Percentiles rank a stretch among this genome's conserved stretches.
Evolutionary conservation across 1,140 invertebrate species (phyloP).

Genomic region (Cydia amplana): DNA sequence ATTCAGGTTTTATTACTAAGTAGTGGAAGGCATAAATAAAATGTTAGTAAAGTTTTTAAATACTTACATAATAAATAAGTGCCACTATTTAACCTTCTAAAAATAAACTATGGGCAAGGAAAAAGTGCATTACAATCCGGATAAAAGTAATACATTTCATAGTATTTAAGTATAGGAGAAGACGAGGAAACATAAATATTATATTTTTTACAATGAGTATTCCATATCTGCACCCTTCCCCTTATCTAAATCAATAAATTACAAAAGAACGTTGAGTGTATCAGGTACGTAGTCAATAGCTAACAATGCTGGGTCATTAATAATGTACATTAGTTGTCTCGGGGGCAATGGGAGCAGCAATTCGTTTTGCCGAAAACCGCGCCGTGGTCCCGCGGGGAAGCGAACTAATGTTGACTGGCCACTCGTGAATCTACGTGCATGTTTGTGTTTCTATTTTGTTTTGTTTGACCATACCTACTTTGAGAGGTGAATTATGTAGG

Average conservation of each 20-base stretch:
- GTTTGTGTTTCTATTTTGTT: background rate
- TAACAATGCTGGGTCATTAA: conserved; percentile 4
- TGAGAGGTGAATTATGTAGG: too few species aligned
- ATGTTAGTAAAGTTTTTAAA: too few species aligned
- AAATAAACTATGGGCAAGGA: too few species aligned
- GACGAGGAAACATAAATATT: too few species aligned
- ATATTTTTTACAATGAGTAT: background rate
- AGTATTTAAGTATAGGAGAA: too few species aligned
- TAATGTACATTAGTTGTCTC: conserved; percentile 15
- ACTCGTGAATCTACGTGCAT: background rate
- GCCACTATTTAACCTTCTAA: too few species aligned
- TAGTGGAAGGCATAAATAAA: too few species aligned
- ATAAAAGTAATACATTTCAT: too few species aligned
- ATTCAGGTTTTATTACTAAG: background rate
- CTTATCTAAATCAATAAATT: background rate
- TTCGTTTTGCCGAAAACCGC: conserved; percentile 22
- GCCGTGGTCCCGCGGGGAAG: background rate
- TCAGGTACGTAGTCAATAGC: background rate
- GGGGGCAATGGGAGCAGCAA: background rate
- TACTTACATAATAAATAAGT: too few species aligned
- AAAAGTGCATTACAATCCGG: too few species aligned
- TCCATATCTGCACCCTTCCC: background rate
- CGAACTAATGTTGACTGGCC: background rate
- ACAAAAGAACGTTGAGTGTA: background rate
- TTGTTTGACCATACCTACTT: too few species aligned